Evolutionary conservation across 2,797 vertebrate genomes (phyloP), one percentile per base, ranked within the genome.

Genomic region (Sandelia bainsii): DNA sequence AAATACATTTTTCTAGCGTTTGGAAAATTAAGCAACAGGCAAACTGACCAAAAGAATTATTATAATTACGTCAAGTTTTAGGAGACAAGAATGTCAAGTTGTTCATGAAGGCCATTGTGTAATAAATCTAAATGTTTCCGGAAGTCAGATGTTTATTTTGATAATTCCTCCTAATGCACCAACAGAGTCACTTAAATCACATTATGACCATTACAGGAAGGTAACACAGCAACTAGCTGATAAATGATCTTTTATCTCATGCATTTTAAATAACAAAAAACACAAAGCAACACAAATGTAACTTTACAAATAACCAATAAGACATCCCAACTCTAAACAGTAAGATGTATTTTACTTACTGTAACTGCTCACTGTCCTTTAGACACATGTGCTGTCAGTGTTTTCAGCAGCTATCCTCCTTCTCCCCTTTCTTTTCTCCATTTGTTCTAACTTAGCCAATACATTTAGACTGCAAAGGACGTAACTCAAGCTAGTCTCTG

Each of bases 401-500:
- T 72, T 77, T 69, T 67, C 66, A 75, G 82, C 50, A 60, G 67
- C 82, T 78, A 53, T 37, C 56, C 74, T 87, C 57, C 79, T 80
- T 78, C 73, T 81, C 63, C 61, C 73, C 68, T 81, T 86, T 66
- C 67, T 77, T 86, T 74, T 79, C 64, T 70, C 77, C 70, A 79
- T 82, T 78, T 7, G 5, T 1, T 69, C 13, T 0, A 17, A 40
- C 53, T 70, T 48, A 77, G 79, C 70, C 79, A 79, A 85, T 83
- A 80, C 85, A 86, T 94, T 87, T 86, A 83, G 73, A 75, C 82
- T 52, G 75, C 76, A 69, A 77, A 79, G 86, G 77, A 81, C 81
- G 94, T 95, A 95, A 95, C 91, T 91, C 89, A 93, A 95, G 87
- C 93, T 93, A 80, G 86, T 80, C 88, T 86, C 84, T 71, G 88